phyloP scores from a whole-genome alignment of 92 coral and sea anemone genomes.

The Epizoanthus fatuus region DNA sequence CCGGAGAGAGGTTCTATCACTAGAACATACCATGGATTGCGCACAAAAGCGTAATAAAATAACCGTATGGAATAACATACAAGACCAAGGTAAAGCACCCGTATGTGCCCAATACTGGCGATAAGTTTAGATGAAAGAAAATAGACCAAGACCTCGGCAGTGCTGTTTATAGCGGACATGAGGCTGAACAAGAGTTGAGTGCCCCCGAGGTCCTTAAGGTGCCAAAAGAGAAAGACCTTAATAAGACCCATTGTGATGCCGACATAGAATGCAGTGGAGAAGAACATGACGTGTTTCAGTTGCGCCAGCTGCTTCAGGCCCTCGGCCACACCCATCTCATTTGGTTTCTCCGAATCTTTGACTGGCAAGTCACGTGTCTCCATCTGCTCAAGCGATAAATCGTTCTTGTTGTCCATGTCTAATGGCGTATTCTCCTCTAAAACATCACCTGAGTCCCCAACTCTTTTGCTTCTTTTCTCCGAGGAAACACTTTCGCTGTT shows the following conservation, averaged over 20 bases:
- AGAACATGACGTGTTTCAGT: slow-evolving; percentile 82
- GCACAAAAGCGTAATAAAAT: slow-evolving; percentile 79
- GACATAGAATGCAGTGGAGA: slow-evolving; percentile 92
- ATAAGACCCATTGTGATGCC: slow-evolving; percentile 98
- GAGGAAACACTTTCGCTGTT: slow-evolving; percentile 32
- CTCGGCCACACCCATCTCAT: slow-evolving; percentile 52
- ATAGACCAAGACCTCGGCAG: slow-evolving; percentile 90
- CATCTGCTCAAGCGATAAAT: background rate
- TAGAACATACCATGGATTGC: slow-evolving; percentile 86
- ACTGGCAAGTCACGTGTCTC: background rate
- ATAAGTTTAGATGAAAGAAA: slow-evolving; percentile 86
- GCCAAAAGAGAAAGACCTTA: slow-evolving; percentile 95
- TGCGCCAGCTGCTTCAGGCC: slow-evolving; percentile 78
- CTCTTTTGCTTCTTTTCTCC: background rate
- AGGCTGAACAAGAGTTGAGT: slow-evolving; percentile 88
- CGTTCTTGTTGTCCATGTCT: slow-evolving; percentile 22
- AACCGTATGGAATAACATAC: slow-evolving; percentile 79
- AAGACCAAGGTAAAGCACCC: slow-evolving; percentile 87
- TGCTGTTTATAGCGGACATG: slow-evolving; percentile 90
- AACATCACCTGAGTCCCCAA: background rate
- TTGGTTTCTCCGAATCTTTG: background rate
- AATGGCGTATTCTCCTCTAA: background rate
- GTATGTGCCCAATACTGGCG: slow-evolving; percentile 73
- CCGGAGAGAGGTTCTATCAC: slow-evolving; percentile 87
- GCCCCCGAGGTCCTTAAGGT: slow-evolving; percentile 90